Evolutionary conservation across 2,888 invertebrate genomes (phyloP), one percentile per base, ranked within the genome.

Genomic region (Anoplius nigerrimus): DNA sequence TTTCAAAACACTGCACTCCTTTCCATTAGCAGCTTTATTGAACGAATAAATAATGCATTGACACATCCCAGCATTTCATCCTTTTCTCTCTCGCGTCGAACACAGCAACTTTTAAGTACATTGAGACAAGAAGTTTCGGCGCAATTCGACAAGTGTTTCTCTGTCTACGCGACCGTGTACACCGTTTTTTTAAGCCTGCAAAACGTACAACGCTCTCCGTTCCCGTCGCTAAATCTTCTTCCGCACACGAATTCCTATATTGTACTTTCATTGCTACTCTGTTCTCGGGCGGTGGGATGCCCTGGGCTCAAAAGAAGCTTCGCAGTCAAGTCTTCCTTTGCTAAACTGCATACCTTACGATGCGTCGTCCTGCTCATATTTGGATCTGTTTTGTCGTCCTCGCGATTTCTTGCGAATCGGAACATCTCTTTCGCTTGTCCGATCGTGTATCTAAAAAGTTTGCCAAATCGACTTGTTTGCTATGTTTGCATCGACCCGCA

Each of bases 341-440:
- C 75, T 13, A 63, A 27, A 21, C 27, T 15, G n/a, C 60, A 75
- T 22, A 70, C 34, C 53, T 72, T 77, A 56, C 68, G 74, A 48
- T 56, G 16, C 53, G 54, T 45, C 20, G 13, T 45, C 6, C n/a
- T 46, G 43, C 42, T 63, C 13, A 18, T 18, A 34, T 11, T 16
- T 27, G 58, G 72, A 13, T 66, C 66, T 52, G 72, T 73, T 45
- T 56, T 63, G 0, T 13, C 61, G 43, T 60, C 72, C 20, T 72
- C 77, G 3, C 66, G 66, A 20, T 45, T 69, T n/a, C 77, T 24
- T 0, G 74, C 71, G 18, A 81, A 74, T 21, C 79, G 74, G 27
- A 84, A 76, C 48, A 84, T 82, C 62, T 76, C 78, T 46, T 84
- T 84, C 42, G 82, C 80, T 46, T 79, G 82, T 57, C 67, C 70